Percentiles rank a stretch among this genome's conserved stretches.
These are phyloP conservation scores for Nanorana parkeri DNA, from an alignment of 2,113 vertebrate genomes.

Conservation along the genomic window DNA sequence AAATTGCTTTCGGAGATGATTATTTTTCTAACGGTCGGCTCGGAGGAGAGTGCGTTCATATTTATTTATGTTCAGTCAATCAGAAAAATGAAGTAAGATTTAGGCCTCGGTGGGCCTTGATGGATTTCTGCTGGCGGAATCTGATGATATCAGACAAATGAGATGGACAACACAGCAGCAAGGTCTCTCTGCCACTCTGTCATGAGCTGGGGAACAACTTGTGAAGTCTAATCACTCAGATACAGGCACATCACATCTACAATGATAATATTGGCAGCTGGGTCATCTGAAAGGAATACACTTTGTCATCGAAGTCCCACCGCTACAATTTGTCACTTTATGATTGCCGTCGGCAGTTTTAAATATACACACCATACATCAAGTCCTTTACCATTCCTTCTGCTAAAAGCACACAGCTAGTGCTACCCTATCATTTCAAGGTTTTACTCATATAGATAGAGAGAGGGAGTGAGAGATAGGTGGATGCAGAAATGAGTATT, in stretches of 20 bases:
- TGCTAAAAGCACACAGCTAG: too few relatives aligned
- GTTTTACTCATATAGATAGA: too few relatives aligned
- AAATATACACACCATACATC: neutral
- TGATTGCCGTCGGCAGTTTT: neutral
- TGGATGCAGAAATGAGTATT: too few relatives aligned
- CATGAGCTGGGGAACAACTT: slow-evolving; percentile 2
- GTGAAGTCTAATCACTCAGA: slow-evolving; percentile 42
- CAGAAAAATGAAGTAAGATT: slow-evolving; percentile 36
- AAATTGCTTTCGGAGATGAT: slow-evolving; percentile 46
- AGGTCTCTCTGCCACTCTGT: slow-evolving; percentile 4
- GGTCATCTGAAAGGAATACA: slow-evolving; percentile 17
- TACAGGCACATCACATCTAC: slow-evolving; percentile 4
- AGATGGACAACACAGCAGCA: slow-evolving; percentile 15
- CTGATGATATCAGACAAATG: slow-evolving; percentile 45
- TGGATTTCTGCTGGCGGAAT: slow-evolving; percentile 5
- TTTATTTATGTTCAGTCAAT: slow-evolving; percentile 52
- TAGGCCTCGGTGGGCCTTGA: slow-evolving; percentile 33
- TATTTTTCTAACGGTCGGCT: slow-evolving; percentile 33
- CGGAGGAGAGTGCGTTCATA: slow-evolving; percentile 4
- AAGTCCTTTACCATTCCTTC: too few relatives aligned
- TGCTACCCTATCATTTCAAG: too few relatives aligned
- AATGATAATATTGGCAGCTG: slow-evolving; percentile 31
- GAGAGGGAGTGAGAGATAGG: too few relatives aligned
- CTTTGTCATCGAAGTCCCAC: slow-evolving; percentile 8
- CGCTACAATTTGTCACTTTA: slow-evolving; percentile 16